Evolutionary conservation across 1,140 invertebrate genomes (phyloP).

Genomic region (Saccostrea echinata): DNA sequence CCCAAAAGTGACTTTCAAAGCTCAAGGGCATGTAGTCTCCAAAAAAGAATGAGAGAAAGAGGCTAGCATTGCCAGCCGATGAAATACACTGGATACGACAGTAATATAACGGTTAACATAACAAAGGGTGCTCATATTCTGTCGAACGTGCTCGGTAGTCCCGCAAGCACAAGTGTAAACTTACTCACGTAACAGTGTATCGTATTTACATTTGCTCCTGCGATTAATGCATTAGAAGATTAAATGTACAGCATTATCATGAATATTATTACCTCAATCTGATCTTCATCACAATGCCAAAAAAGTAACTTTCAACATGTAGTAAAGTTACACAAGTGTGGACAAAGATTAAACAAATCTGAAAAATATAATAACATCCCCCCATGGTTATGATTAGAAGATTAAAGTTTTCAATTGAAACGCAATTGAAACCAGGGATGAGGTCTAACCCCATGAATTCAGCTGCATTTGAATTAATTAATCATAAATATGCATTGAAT

Average conservation of each 20-base stretch:
- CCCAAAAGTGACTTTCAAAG: conserved; percentile 29
- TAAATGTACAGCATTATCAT: conserved; percentile 10
- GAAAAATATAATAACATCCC: conserved; percentile 7
- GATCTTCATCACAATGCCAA: not conserved
- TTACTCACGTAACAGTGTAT: conserved; percentile 24
- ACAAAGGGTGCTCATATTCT: not conserved
- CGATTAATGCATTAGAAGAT: conserved; percentile 22
- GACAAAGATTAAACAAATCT: conserved; percentile 27
- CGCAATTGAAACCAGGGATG: not conserved
- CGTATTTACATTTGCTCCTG: not conserved
- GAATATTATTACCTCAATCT: conserved; percentile 10
- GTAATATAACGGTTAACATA: not conserved
- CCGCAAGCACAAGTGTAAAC: not conserved
- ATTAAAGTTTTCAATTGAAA: conserved; percentile 14
- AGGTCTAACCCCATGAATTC: not conserved
- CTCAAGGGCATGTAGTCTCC: not conserved
- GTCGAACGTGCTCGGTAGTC: not conserved
- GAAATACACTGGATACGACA: conserved; percentile 11
- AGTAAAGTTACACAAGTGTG: not conserved
- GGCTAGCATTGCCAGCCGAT: not conserved
- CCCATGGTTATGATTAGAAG: not conserved
- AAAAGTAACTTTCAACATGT: conserved; percentile 34
- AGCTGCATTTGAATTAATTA: not conserved
- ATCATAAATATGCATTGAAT: conserved; percentile 5
- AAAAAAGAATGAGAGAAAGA: not conserved